These are phyloP conservation scores for Melanocharis versteri DNA, from an alignment of 2,113 vertebrate species.

Conservation along the genomic window DNA sequence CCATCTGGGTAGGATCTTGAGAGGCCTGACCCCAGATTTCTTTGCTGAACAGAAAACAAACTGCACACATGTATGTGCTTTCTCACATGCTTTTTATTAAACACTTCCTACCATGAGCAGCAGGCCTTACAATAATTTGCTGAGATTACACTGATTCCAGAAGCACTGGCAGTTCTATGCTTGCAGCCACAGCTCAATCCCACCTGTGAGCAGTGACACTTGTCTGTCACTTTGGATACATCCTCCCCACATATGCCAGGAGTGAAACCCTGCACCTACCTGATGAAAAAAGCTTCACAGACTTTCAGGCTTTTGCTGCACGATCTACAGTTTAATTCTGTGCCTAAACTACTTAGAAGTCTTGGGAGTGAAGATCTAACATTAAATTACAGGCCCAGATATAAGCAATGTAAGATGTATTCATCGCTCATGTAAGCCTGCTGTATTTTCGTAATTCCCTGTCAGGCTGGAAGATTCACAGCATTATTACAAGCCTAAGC, in stretches of 20 bases:
- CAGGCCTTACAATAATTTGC: background rate
- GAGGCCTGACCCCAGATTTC: background rate
- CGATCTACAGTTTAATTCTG: background rate
- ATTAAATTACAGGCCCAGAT: background rate
- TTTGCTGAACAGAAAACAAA: background rate
- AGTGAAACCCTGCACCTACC: background rate
- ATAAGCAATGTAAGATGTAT: background rate
- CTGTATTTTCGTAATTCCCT: background rate
- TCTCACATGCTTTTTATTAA: background rate
- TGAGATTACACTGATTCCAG: background rate
- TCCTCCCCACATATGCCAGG: fast-evolving
- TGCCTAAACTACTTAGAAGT: background rate
- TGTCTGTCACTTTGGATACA: background rate
- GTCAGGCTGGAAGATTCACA: background rate
- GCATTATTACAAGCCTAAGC: background rate
- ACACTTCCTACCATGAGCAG: background rate
- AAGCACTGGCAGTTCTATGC: background rate
- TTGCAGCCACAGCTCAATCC: background rate
- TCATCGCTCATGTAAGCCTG: background rate
- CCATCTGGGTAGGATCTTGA: background rate
- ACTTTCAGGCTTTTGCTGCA: background rate
- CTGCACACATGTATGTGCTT: background rate
- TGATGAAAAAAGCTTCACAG: background rate
- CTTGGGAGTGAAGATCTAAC: background rate
- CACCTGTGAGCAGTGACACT: background rate